A percentile compares a stretch with the other conserved stretches of the same genome.
These are phyloP conservation scores for Neoarius graeffei DNA, from an alignment of 2,113 vertebrate species.

Conservation along the genomic window DNA sequence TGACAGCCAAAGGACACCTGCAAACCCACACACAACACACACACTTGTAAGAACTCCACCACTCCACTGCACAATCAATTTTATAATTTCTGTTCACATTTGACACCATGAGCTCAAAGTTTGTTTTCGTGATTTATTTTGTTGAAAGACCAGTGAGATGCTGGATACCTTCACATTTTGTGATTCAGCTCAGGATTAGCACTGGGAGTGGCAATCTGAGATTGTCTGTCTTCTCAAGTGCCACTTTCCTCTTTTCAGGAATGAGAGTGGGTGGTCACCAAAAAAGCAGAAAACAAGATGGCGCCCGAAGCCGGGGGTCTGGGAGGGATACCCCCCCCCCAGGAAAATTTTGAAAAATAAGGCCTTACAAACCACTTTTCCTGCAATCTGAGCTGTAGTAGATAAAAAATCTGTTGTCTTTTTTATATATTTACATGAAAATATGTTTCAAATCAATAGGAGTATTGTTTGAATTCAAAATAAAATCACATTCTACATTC, in stretches of 20 bases:
- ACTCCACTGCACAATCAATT: conserved; percentile 20
- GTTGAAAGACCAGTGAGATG: background rate
- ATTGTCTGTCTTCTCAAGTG: background rate
- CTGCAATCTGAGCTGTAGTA: no score
- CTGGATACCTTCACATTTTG: background rate
- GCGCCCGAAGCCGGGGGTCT: no score
- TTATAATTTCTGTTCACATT: conserved; percentile 21
- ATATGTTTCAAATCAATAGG: no score
- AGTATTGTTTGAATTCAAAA: no score
- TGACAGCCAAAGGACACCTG: conserved; percentile 95
- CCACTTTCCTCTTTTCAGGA: background rate
- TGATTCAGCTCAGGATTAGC: background rate
- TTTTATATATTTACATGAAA: no score
- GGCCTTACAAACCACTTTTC: no score
- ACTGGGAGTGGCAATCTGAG: background rate
- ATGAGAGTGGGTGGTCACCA: no score
- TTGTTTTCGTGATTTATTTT: background rate
- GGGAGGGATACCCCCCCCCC: no score
- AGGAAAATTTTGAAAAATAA: no score
- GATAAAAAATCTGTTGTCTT: no score
- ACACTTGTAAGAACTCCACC: background rate
- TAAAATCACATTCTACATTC: no score
- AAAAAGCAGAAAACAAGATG: no score
- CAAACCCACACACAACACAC: conserved; percentile 21
- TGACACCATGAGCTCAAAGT: background rate